Conservation (phyloP, 23 tunicate genomes). For the Aplidium turbinatum region DNA sequence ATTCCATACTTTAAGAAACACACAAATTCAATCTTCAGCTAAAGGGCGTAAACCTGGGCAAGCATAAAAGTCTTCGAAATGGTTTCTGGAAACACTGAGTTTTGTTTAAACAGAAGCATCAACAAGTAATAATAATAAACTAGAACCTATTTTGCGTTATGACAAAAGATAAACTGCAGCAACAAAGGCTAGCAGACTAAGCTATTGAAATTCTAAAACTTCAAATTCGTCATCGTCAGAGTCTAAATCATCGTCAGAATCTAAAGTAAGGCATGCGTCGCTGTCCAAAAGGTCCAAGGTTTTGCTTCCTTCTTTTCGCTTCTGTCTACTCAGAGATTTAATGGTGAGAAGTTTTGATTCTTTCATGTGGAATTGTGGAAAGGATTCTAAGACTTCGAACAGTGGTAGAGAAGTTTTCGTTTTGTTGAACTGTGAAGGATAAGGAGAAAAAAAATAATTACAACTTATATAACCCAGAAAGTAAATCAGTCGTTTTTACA, state of each 20-base stretch:
- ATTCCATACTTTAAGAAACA: too few relatives aligned
- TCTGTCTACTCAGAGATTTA: conserved; percentile 51
- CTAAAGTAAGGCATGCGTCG: conserved; percentile 71
- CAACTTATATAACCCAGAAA: too few relatives aligned
- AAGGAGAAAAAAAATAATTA: background rate
- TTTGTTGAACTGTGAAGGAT: conserved; percentile 30
- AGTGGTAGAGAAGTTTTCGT: conserved; percentile 45
- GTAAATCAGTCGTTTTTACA: too few relatives aligned
- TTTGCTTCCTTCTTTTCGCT: background rate
- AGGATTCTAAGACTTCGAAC: conserved; percentile 56
- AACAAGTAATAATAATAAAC: too few relatives aligned
- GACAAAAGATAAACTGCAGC: too few relatives aligned
- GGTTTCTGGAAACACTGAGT: too few relatives aligned
- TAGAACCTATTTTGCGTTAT: background rate
- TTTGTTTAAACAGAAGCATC: too few relatives aligned
- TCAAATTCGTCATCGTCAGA: conserved; percentile 84
- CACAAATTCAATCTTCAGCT: too few relatives aligned
- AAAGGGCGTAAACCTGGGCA: too few relatives aligned
- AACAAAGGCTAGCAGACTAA: too few relatives aligned
- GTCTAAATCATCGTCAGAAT: conserved; percentile 76
- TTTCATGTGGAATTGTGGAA: conserved; percentile 60
- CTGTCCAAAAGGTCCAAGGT: conserved; percentile 31
- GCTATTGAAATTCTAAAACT: conserved; percentile 53
- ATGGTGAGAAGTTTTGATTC: conserved; percentile 63
- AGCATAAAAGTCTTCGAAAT: too few relatives aligned